Percentiles rank a stretch among this genome's conserved stretches.
These are phyloP conservation scores for Unio pictorum DNA, from an alignment of 2,888 invertebrate genomes.

Conservation along the genomic window DNA sequence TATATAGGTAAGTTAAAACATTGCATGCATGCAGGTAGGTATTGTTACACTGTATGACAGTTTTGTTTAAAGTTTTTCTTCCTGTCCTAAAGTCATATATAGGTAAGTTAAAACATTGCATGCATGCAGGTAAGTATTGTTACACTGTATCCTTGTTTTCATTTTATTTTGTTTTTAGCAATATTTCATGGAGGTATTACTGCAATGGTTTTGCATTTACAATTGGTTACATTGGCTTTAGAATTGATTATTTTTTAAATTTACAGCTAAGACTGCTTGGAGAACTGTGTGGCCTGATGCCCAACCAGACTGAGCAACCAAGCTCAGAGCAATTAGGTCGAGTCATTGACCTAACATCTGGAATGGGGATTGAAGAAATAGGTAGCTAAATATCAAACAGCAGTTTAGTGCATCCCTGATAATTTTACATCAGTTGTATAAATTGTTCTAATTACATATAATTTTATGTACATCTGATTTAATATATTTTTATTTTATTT, in stretches of 20 bases:
- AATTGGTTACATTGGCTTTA: not conserved
- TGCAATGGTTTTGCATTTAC: not conserved
- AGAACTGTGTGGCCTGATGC: conserved; percentile 90
- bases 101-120: no score
- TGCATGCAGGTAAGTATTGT: not conserved
- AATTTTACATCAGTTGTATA: no score
- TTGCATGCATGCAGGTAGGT: no score
- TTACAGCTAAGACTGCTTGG: conserved; percentile 86
- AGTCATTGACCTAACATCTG: conserved; percentile 91
- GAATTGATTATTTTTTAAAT: conserved; percentile 3
- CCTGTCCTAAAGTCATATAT: no score
- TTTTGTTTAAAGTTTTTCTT: no score
- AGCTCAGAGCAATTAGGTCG: conserved; percentile 90
- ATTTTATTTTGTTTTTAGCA: not conserved
- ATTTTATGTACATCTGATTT: no score
- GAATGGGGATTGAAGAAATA: conserved; percentile 76
- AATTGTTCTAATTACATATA: not conserved
- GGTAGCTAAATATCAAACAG: conserved; percentile 13
- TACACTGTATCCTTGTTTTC: not conserved
- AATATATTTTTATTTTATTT: no score
- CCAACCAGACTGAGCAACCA: conserved; percentile 78
- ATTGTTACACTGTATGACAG: not conserved
- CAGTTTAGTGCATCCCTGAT: no score
- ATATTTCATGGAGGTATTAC: not conserved
- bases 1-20: no score